phyloP scores from a whole-genome alignment of 2,797 vertebrate species.

The Arrhamphus sclerolepis region DNA sequence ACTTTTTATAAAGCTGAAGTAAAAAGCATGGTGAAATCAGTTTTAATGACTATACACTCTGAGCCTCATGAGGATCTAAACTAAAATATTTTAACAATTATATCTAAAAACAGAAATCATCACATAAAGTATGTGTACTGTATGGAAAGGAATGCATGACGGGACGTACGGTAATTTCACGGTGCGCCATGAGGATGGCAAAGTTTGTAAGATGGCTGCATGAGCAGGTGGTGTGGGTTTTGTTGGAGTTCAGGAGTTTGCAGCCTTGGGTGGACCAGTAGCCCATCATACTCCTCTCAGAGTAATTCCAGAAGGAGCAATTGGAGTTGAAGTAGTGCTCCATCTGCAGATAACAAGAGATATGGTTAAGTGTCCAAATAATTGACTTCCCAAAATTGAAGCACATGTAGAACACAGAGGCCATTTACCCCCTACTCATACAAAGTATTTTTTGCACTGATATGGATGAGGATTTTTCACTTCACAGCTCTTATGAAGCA shows the following conservation, averaged over 20 bases:
- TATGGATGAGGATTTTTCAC: slow-evolving; percentile 72
- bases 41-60: background rate
- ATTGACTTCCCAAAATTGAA: slow-evolving; percentile 79
- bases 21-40: background rate
- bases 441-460: slow-evolving; percentile 70
- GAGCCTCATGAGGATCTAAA: background rate
- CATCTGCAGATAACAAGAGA: slow-evolving; percentile 85
- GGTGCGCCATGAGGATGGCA: slow-evolving; percentile 97
- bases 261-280: slow-evolving; percentile 99
- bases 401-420: slow-evolving; percentile 75
- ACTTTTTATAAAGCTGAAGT: too few species aligned
- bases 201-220: slow-evolving; percentile 99
- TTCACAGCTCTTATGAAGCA: slow-evolving; percentile 72
- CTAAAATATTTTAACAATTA: background rate
- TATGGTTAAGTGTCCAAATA: slow-evolving; percentile 81
- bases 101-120: background rate
- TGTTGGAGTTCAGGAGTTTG: slow-evolving; percentile 95
- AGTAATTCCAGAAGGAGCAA: slow-evolving; percentile 99
- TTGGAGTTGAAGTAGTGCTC: slow-evolving; percentile 99
- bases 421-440: slow-evolving; percentile 78
- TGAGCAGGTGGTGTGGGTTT: slow-evolving; percentile 95
- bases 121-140: too few species aligned
- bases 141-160: too few species aligned
- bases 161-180: slow-evolving; percentile 88
- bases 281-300: slow-evolving; percentile 99